phyloP scores from a whole-genome alignment of 2,113 vertebrate species.

The Rhinichthys klamathensis region DNA sequence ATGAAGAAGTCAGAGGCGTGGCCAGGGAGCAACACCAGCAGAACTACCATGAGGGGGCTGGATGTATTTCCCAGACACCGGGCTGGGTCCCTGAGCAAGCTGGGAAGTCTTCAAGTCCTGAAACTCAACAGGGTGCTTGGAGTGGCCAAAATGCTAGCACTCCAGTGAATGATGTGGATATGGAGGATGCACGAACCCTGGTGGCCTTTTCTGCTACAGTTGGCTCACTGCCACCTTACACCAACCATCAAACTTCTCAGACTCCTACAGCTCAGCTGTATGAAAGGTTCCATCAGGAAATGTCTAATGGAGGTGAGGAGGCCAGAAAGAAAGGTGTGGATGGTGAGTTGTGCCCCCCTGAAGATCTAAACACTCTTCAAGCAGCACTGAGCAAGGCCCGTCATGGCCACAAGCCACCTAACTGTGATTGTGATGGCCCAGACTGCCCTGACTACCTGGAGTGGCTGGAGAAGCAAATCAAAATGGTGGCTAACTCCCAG shows the following conservation, averaged over 20 bases:
- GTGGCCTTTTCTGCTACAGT: slow-evolving; percentile 91
- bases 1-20: slow-evolving; percentile 58
- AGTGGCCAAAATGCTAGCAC: slow-evolving; percentile 52
- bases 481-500: slow-evolving; percentile 74
- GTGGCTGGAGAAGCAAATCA: slow-evolving; percentile 96
- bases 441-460: slow-evolving; percentile 98
- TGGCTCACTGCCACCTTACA: slow-evolving; percentile 83
- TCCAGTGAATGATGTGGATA: slow-evolving; percentile 64
- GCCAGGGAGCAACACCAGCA: slow-evolving; percentile 70
- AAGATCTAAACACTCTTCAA: slow-evolving; percentile 88
- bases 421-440: slow-evolving; percentile 93
- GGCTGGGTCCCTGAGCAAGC: slow-evolving; percentile 66
- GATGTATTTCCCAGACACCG: slow-evolving; percentile 64
- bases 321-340: slow-evolving; percentile 65
- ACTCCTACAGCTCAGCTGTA: slow-evolving; percentile 81
- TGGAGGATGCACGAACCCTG: slow-evolving; percentile 91
- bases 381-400: slow-evolving; percentile 87
- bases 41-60: slow-evolving; percentile 57
- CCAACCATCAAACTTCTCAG: slow-evolving; percentile 63
- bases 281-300: slow-evolving; percentile 90
- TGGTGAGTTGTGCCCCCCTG: slow-evolving; percentile 66
- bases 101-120: slow-evolving; percentile 70
- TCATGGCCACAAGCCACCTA: slow-evolving; percentile 92
- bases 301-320: slow-evolving; percentile 72
- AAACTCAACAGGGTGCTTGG: slow-evolving; percentile 69